Evolutionary conservation across 2,113 vertebrate genomes (phyloP).

Genomic region (Epinephelus lanceolatus): DNA sequence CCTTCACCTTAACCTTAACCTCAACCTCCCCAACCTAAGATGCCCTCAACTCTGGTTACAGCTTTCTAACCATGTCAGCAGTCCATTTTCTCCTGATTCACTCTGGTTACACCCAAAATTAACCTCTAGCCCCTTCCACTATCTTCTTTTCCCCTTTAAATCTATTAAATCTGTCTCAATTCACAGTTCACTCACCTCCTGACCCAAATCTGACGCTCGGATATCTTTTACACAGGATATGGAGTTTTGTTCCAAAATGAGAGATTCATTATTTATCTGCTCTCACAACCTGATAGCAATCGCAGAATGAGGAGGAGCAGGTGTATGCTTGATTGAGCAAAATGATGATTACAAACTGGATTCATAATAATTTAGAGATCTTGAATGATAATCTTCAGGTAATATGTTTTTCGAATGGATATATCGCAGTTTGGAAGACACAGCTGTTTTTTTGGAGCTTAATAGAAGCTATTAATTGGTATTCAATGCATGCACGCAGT

Average conservation of each 20-base stretch:
- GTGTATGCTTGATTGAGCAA: constrained; percentile 1
- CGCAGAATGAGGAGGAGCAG: constrained; percentile 5
- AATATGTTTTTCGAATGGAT: background rate
- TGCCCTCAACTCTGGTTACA: constrained; percentile 60
- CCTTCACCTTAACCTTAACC: constrained; percentile 34
- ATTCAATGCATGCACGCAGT: constrained; percentile 29
- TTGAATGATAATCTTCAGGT: constrained; percentile 16
- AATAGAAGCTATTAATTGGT: constrained; percentile 30
- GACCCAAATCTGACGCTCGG: constrained; percentile 37
- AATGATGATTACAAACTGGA: constrained; percentile 18
- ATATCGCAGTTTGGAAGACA: constrained; percentile 13
- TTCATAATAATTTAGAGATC: constrained; percentile 22
- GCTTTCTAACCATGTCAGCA: constrained; percentile 1
- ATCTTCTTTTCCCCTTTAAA: constrained; percentile 11
- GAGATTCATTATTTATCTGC: constrained; percentile 15
- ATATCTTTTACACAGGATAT: constrained; percentile 35
- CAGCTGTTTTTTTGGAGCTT: constrained; percentile 12
- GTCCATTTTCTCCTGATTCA: constrained; percentile 11
- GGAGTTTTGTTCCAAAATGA: constrained; percentile 27
- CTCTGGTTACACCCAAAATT: constrained; percentile 45
- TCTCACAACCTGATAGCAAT: constrained; percentile 27
- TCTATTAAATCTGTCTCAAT: constrained; percentile 26
- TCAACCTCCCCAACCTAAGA: background rate
- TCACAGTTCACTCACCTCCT: constrained; percentile 38
- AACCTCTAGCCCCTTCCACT: constrained; percentile 39